phyloP scores from a whole-genome alignment of 2,797 vertebrate species.

The Tympanoctomys barrerae region DNA sequence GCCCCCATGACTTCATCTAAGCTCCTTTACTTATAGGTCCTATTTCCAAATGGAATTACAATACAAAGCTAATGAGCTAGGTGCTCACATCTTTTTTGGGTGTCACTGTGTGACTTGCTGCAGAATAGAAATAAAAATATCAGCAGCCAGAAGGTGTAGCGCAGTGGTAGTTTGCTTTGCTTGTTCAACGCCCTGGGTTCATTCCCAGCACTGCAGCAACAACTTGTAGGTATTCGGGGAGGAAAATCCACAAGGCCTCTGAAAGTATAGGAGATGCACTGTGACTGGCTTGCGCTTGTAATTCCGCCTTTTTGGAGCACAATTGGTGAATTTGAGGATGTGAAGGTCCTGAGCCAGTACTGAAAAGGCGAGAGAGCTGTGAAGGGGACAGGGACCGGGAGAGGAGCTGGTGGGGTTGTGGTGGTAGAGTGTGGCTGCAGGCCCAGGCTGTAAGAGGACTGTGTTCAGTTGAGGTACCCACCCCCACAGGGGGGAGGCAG shows the following conservation, averaged over 20 bases:
- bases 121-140: neutral
- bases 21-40: neutral
- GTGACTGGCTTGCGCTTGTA: neutral
- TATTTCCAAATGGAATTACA: neutral
- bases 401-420: neutral
- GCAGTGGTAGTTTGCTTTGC: neutral
- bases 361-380: neutral
- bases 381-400: neutral
- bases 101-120: neutral
- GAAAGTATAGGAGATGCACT: neutral
- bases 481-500: neutral
- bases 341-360: neutral
- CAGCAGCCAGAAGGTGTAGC: no score
- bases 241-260: neutral
- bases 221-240: neutral
- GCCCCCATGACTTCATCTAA: neutral
- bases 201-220: neutral
- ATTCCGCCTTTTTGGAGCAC: no score
- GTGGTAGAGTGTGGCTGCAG: neutral
- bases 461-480: fast-evolving
- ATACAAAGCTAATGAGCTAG: neutral
- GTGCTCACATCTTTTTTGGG: neutral
- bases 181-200: neutral
- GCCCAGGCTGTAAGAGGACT: neutral
- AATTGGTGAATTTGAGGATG: neutral